These are phyloP conservation scores for Phenganax stokvisi DNA, from an alignment of 92 coral and sea anemone genomes.

Conservation along the genomic window DNA sequence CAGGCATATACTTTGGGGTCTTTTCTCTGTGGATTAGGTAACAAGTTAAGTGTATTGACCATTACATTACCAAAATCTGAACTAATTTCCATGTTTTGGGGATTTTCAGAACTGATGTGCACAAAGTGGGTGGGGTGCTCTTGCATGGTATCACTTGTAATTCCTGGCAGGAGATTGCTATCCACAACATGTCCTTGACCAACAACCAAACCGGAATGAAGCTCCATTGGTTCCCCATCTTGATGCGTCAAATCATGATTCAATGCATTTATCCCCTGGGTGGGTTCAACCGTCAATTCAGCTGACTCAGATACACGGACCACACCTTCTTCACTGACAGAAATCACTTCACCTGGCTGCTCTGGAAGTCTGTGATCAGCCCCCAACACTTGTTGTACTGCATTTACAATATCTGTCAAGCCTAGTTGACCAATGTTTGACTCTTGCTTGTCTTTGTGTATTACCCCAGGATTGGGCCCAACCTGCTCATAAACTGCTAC, in stretches of 20 bases:
- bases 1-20: slow-evolving; percentile 4
- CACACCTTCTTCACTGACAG: neutral
- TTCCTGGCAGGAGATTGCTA: neutral
- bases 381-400: slow-evolving; percentile 16
- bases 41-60: slow-evolving; percentile 13
- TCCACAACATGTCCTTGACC: neutral
- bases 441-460: neutral
- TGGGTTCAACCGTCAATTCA: neutral
- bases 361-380: slow-evolving; percentile 6
- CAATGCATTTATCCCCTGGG: slow-evolving; percentile 2
- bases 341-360: neutral
- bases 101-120: slow-evolving; percentile 15
- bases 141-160: neutral
- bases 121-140: slow-evolving; percentile 12
- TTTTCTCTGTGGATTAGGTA: slow-evolving; percentile 2
- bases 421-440: slow-evolving; percentile 4
- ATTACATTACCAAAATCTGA: slow-evolving; percentile 20
- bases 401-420: slow-evolving; percentile 20
- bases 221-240: slow-evolving; percentile 1
- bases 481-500: neutral
- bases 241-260: neutral
- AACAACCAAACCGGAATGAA: slow-evolving; percentile 15
- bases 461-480: neutral
- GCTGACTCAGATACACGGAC: neutral
- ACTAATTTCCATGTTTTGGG: slow-evolving; percentile 16